Base-by-base conservation (phyloP, 1,140 invertebrate species). In the Cepaea nemoralis region DNA sequence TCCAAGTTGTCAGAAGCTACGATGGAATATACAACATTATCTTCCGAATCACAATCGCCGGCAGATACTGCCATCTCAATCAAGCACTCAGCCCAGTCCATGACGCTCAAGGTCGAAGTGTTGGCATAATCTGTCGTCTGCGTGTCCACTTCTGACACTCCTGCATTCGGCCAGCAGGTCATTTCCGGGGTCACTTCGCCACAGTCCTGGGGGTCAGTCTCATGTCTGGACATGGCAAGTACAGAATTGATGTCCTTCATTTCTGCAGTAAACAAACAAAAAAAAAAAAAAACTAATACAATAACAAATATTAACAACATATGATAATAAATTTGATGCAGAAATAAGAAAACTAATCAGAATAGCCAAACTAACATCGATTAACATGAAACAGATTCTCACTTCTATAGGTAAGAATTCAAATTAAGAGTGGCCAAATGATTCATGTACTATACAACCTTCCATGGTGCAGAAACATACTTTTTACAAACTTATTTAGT, bases 81-180 rank as follows among this genome's bases (percentile, higher is more conserved):
- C 12, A 69, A 39, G 19, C 67, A 37, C 24, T 35, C 67, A 16
- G 67, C n/a, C 67, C 67, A 69, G 67, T 69, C 67, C 31, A 69
- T 22, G 33, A 69, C 6, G 35, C 24, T 69, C 12, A 69, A 35
- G 16, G 6, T 5, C 31, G 67, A 14, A 6, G 16, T 6, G 8
- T 22, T 69, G 31, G 5, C 67, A 6, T 35, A 35, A 35, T 5
- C 31, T 6, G 37, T 2, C 27, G 35, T n/a, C 24, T 66, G 24
- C 24, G 10, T 33, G 24, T 6, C 10, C 10, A 33, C 10, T 12
- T 66, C 10, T 66, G 59, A 12, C 24, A n/a, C 31, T 8, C 59
- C 31, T 12, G 24, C 59, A 66, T 24, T 45, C 8, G 59, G 24
- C 24, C 14, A 14, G 6, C 14, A 24, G 31, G 14, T 14, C 6